Evolutionary conservation across 2,888 invertebrate species (phyloP).

Genomic region (Enchytraeus crypticus): DNA sequence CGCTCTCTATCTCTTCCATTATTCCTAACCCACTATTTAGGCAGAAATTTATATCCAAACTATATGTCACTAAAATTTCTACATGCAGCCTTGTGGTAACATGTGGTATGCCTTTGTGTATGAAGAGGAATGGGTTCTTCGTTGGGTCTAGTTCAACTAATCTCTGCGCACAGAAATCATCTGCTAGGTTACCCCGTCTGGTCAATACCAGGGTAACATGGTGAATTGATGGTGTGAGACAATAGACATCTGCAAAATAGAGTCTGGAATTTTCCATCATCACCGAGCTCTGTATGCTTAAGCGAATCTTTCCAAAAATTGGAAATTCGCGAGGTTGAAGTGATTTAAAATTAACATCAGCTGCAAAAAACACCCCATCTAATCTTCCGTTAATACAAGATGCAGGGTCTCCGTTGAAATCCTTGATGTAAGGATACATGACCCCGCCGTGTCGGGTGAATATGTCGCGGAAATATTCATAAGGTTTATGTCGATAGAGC

Average conservation of each 20-base stretch:
- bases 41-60: no score
- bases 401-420: background rate
- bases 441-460: background rate
- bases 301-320: background rate
- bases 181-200: background rate
- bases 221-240: background rate
- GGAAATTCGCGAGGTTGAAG: background rate
- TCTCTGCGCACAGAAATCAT: no score
- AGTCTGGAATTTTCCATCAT: no score
- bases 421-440: background rate
- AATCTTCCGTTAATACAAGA: background rate
- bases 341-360: background rate
- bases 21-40: no score
- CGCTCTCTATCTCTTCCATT: no score
- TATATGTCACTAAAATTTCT: no score
- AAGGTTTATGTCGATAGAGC: background rate
- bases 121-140: no score
- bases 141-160: no score
- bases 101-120: no score
- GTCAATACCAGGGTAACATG: conserved; percentile 2
- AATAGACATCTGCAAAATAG: background rate
- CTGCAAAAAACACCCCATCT: background rate
- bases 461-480: background rate
- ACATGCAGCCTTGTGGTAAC: no score
- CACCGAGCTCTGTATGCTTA: no score